Base-by-base conservation (phyloP, 1,140 invertebrate species). In the Steinernema khuongi region DNA sequence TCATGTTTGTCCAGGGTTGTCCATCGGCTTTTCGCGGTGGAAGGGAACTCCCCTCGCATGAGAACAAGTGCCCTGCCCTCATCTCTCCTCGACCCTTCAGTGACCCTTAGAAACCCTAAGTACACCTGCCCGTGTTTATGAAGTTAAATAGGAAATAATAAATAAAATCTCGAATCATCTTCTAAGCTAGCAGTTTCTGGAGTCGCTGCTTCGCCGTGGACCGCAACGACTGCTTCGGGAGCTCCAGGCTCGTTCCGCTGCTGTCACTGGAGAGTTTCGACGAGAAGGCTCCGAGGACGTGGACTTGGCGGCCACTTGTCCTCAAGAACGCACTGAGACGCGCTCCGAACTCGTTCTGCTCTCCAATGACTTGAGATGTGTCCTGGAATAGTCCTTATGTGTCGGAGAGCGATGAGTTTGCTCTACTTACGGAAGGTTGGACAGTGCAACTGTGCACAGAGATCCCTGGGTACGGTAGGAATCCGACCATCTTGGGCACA, bases 391-490 rank as follows among this genome's bases (percentile, higher is more conserved):
- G 7, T 7, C 4, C 4, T 60, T 60, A 60, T 14, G 22, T 7
- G 7, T n/a, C 26, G 4, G 14, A 22, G 50, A 4, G 26, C 14
- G 22, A 11, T 60, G 14, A 60, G 26, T n/a, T 60, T 60, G 26
- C 50, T 26, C 7, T 7, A 41, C 36, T 41, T 41, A 41, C 36
- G 36, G 36, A 11, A 41, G 50, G 11, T 60, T 60, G 50, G 19
- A 22, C 50, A 26, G 14, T 60, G 50, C 76, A 81, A 17, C 69
- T 76, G 67, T 85, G 81, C 31, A 83, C 71, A 14, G 70, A 77
- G 14, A 84, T 68, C 17, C 73, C 68, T 0, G 82, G 82, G 71
- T 80, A 84, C 1, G 83, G 83, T 26, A 84, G 73, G 72, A 81
- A 82, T 28, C 82, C 82, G 28, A 84, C 72, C n/a, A 68, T 67